These are phyloP conservation scores for Pleuronectes platessa DNA, from an alignment of 2,113 vertebrate genomes.

Conservation along the genomic window DNA sequence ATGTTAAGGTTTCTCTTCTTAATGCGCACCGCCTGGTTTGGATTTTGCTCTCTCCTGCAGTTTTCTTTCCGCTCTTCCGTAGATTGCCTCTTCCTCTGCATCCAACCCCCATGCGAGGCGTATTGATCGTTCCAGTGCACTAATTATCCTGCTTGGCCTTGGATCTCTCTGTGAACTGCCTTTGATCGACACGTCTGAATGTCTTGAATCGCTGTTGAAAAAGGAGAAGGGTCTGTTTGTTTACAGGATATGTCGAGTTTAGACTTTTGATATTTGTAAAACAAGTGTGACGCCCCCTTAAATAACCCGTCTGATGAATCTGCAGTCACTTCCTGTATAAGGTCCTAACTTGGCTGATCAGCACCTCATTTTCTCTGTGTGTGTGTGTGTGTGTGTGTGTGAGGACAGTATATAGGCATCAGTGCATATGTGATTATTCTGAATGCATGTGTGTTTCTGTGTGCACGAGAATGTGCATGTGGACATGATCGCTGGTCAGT, in stretches of 20 bases:
- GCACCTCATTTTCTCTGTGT: constrained; percentile 35
- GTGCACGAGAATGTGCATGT: constrained; percentile 48
- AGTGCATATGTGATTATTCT: constrained; percentile 44
- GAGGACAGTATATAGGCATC: constrained; percentile 50
- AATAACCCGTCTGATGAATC: constrained; percentile 22
- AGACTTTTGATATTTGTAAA: constrained; percentile 33
- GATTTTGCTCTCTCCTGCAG: constrained; percentile 56
- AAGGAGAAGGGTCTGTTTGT: constrained; percentile 1
- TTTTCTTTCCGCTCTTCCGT: constrained; percentile 47
- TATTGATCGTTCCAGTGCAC: constrained; percentile 73
- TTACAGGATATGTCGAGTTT: constrained; percentile 1
- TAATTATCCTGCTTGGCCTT: constrained; percentile 74
- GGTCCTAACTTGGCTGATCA: constrained; percentile 31
- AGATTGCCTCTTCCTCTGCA: constrained; percentile 61
- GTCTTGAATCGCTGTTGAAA: background rate
- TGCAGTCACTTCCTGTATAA: constrained; percentile 30
- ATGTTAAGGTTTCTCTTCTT: constrained; percentile 8
- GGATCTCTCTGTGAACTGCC: constrained; percentile 60
- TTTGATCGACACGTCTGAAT: constrained; percentile 50
- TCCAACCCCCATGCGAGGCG: constrained; percentile 48
- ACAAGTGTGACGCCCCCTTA: constrained; percentile 18
- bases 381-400: constrained; percentile 37
- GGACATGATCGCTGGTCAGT: constrained; percentile 70
- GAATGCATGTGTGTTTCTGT: constrained; percentile 34
- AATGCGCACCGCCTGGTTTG: constrained; percentile 37